These are phyloP conservation scores for Lepus townsendii DNA, from an alignment of 2,797 vertebrate species.

Conservation along the genomic window DNA sequence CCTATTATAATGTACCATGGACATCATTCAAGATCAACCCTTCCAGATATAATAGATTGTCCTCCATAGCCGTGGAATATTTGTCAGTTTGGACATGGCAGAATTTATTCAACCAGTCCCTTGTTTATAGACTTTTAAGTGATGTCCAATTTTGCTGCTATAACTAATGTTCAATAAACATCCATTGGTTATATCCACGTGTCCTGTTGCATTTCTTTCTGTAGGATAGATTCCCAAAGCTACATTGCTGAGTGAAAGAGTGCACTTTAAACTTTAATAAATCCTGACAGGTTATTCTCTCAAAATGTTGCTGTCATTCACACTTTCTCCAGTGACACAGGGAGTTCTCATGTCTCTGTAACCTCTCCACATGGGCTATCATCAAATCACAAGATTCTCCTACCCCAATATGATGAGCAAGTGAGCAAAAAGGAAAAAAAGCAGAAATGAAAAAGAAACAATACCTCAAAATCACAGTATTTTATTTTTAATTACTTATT, in stretches of 20 bases:
- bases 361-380: not conserved
- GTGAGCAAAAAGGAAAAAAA: not conserved
- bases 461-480: too few species aligned
- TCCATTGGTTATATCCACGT: not conserved
- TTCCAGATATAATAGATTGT: not conserved
- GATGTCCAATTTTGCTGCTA: conserved; percentile 29
- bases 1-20: not conserved
- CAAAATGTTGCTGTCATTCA: not conserved
- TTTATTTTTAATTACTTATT: too few species aligned
- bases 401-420: not conserved
- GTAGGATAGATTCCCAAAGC: conserved; percentile 20
- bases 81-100: not conserved
- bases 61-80: conserved; percentile 18
- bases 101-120: conserved; percentile 26
- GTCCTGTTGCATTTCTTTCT: not conserved
- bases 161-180: not conserved
- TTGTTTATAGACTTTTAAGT: conserved; percentile 40
- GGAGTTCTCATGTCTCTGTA: not conserved
- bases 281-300: conserved; percentile 39
- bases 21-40: not conserved
- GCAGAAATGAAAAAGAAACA: not conserved
- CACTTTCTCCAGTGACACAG: not conserved
- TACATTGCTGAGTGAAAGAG: conserved; percentile 32
- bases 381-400: not conserved
- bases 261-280: conserved; percentile 15